A percentile compares a stretch with the other conserved stretches of the same genome.
Conservation (phyloP, 2,113 vertebrate species). For the Galemys pyrenaicus region DNA sequence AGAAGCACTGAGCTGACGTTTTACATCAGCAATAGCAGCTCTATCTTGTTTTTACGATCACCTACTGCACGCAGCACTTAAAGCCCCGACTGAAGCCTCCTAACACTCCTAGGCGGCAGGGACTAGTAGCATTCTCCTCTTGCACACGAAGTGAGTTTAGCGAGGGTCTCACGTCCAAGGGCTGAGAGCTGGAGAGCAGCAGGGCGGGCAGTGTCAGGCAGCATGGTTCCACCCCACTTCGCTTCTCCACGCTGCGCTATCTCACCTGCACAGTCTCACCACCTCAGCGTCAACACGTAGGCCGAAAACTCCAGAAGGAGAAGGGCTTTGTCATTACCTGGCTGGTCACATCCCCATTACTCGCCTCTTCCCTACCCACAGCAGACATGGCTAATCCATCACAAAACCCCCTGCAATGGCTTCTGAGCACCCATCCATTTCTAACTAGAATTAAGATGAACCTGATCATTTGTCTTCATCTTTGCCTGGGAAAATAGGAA, state of each 20-base stretch:
- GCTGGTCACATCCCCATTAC: background rate
- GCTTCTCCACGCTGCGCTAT: rapidly evolving
- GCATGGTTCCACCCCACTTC: background rate
- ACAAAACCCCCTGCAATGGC: background rate
- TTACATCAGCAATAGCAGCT: background rate
- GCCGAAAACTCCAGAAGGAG: background rate
- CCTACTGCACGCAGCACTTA: background rate
- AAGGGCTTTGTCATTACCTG: background rate
- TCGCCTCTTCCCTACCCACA: background rate
- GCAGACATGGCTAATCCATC: constrained; percentile 10
- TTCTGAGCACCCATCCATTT: background rate
- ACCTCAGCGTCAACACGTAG: rapidly evolving
- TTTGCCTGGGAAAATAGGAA: background rate
- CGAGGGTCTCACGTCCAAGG: background rate
- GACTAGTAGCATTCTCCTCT: background rate
- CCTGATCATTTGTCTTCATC: background rate
- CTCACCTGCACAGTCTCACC: too few species aligned
- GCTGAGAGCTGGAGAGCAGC: background rate
- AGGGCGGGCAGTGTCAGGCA: background rate
- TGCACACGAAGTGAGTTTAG: background rate
- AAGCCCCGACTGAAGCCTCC: background rate
- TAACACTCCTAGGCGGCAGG: background rate
- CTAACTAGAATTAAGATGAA: background rate
- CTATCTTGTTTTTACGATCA: background rate
- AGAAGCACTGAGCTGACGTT: background rate